These are phyloP conservation scores for Salvator merianae DNA, from an alignment of 2,113 vertebrate species.

Conservation along the genomic window DNA sequence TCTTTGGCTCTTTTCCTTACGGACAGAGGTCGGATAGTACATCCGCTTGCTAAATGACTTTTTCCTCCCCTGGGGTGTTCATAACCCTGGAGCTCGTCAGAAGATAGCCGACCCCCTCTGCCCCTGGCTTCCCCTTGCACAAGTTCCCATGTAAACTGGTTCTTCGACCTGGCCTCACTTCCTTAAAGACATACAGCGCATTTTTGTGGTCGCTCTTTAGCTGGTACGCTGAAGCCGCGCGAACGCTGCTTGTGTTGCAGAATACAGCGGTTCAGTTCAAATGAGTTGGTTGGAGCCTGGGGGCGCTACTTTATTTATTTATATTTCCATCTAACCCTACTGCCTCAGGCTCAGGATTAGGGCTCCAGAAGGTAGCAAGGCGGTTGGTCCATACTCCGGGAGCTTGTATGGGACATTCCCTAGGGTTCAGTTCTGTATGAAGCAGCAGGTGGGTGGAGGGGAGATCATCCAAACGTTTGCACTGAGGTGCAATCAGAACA, in stretches of 20 bases:
- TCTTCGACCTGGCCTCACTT: background rate
- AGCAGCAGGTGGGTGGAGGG: no score
- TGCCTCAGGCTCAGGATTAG: no score
- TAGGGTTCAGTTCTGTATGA: no score
- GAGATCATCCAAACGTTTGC: no score
- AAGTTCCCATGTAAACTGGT: constrained; percentile 18
- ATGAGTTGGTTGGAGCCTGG: background rate
- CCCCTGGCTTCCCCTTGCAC: background rate
- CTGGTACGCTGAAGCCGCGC: background rate
- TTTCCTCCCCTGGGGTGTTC: background rate
- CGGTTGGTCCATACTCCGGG: no score
- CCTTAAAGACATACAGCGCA: background rate
- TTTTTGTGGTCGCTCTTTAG: background rate
- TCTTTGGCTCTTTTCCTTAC: background rate
- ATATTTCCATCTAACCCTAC: no score
- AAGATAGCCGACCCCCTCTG: background rate
- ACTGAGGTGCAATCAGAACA: no score
- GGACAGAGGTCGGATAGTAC: no score
- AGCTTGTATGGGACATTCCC: no score
- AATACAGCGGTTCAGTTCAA: background rate
- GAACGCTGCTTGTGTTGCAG: background rate
- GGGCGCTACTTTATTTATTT: no score
- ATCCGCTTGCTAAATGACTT: background rate
- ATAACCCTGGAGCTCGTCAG: background rate
- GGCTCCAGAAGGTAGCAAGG: no score